phyloP scores from a whole-genome alignment of 2,797 vertebrate species.

The Sebastes minor region DNA sequence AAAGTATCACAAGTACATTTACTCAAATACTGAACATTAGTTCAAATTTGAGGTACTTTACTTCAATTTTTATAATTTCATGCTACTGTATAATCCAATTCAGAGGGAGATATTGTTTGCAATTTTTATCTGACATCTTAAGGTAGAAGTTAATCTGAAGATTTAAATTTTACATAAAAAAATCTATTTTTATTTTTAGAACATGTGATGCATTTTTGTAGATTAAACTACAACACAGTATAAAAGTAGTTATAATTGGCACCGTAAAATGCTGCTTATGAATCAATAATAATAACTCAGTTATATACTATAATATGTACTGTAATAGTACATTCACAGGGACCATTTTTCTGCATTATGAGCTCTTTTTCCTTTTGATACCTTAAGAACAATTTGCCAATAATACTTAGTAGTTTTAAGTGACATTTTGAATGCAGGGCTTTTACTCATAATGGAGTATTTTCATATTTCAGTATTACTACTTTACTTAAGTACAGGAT shows the following conservation, averaged over 20 bases:
- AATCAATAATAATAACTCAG: too few species aligned
- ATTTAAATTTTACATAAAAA: background rate
- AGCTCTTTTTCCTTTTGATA: too few species aligned
- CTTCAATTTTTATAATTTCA: background rate
- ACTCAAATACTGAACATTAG: background rate
- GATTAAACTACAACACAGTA: background rate
- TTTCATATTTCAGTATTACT: too few species aligned
- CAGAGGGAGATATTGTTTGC: background rate
- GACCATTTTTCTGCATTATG: too few species aligned
- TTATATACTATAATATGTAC: too few species aligned
- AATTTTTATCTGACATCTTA: background rate
- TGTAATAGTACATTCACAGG: too few species aligned
- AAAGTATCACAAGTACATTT: background rate
- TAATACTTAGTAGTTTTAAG: rapidly evolving
- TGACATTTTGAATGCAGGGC: too few species aligned
- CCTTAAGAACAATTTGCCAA: rapidly evolving
- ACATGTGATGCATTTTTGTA: background rate
- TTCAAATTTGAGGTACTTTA: background rate
- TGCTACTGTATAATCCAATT: background rate
- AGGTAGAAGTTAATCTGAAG: background rate
- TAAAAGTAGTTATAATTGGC: background rate
- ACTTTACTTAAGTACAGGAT: too few species aligned
- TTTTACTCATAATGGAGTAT: too few species aligned
- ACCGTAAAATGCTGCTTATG: too few species aligned
- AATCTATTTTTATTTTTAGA: background rate